Evolutionary conservation across 2,888 invertebrate species (phyloP).

Genomic region (Anthrax anthrax): DNA sequence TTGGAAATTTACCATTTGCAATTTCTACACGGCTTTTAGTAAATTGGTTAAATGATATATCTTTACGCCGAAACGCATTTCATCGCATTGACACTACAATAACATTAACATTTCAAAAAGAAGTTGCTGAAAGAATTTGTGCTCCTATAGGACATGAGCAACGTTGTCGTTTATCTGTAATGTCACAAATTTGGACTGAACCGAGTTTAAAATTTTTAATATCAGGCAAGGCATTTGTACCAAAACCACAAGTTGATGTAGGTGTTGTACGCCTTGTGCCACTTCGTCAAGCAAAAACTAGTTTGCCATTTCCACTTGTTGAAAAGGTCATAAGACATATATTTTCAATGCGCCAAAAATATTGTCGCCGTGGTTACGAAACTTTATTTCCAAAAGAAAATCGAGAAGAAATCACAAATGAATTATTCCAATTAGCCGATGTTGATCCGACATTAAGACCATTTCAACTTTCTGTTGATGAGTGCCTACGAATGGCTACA

Average conservation of each 20-base stretch:
- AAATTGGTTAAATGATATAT: conserved; percentile 70
- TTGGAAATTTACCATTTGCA: conserved; percentile 93
- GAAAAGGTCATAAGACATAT: conserved; percentile 80
- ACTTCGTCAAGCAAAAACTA: conserved; percentile 53
- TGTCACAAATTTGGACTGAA: conserved; percentile 86
- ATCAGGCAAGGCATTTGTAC: conserved; percentile 80
- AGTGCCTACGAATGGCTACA: conserved; percentile 60
- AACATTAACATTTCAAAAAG: conserved; percentile 94
- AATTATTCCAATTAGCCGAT: conserved; percentile 56
- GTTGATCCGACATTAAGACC: conserved; percentile 55
- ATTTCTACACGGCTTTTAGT: conserved; percentile 89
- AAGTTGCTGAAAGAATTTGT: conserved; percentile 86
- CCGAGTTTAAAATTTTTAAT: conserved; percentile 76
- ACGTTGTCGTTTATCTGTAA: conserved; percentile 80
- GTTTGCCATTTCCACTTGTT: conserved; percentile 65
- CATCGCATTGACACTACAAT: conserved; percentile 66
- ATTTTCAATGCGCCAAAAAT: conserved; percentile 82
- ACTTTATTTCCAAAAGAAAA: conserved; percentile 62
- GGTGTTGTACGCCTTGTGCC: conserved; percentile 85
- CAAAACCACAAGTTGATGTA: conserved; percentile 92
- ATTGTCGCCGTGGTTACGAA: conserved; percentile 50
- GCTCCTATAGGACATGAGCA: conserved; percentile 53
- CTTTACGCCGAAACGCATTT: conserved; percentile 62
- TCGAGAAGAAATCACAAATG: conserved; percentile 46
- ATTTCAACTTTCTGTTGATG: conserved; percentile 59